These are phyloP conservation scores for Loripinus fragilis DNA, from an alignment of 2,888 invertebrate genomes.

Conservation along the genomic window DNA sequence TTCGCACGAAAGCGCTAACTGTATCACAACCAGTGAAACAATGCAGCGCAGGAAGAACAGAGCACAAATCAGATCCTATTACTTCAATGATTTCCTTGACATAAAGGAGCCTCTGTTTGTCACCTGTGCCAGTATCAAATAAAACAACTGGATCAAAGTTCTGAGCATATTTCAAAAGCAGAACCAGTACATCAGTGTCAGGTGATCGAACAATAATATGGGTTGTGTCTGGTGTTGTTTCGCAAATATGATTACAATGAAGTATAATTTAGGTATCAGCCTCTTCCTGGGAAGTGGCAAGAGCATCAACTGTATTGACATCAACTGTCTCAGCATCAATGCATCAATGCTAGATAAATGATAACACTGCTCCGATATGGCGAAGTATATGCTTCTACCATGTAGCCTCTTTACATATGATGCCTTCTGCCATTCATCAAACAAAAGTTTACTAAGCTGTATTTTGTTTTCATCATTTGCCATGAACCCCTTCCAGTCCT, in stretches of 20 bases:
- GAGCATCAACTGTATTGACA: neutral
- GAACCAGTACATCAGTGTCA: constrained; percentile 47
- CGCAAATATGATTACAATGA: neutral
- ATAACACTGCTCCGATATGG: neutral
- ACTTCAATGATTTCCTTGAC: constrained; percentile 25
- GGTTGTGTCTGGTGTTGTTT: neutral
- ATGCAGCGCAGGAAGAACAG: constrained; percentile 36
- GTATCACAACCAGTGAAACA: constrained; percentile 49
- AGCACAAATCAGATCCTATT: constrained; percentile 31
- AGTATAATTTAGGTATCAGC: constrained; percentile 23
- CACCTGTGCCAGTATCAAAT: constrained; percentile 47
- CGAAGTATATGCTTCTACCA: neutral
- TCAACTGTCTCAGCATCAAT: neutral
- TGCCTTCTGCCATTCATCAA: neutral
- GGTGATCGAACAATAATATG: constrained; percentile 46
- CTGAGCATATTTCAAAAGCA: constrained; percentile 23
- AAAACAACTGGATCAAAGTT: neutral
- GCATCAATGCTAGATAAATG: constrained; percentile 2
- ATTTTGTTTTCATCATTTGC: constrained; percentile 19
- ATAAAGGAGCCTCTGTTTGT: constrained; percentile 40
- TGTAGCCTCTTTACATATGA: constrained; percentile 1
- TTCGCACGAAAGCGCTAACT: constrained; percentile 44
- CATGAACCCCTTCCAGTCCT: constrained; percentile 28
- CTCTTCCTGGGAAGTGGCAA: constrained; percentile 20
- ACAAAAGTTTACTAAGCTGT: constrained; percentile 20